phyloP scores from a whole-genome alignment of 2,888 invertebrate genomes.

The Alviniconcha strummeri region DNA sequence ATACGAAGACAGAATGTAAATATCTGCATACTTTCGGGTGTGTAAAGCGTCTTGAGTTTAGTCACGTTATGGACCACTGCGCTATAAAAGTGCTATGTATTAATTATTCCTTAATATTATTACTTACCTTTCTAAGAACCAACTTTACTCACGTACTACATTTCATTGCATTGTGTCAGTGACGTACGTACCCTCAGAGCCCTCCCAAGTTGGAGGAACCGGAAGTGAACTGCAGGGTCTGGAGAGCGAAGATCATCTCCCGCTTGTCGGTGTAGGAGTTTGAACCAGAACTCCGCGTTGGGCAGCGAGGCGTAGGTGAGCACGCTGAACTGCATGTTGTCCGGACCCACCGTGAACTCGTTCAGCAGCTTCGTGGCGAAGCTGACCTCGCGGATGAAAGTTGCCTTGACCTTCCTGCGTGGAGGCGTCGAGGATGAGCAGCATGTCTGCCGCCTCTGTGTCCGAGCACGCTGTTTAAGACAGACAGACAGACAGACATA shows the following conservation, averaged over 20 bases:
- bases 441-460: conserved; percentile 53
- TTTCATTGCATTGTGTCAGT: no score
- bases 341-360: conserved; percentile 48
- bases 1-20: no score
- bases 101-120: no score
- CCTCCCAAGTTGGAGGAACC: conserved; percentile 25
- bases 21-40: no score
- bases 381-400: conserved; percentile 53
- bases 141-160: no score
- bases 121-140: no score
- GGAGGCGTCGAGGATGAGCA: conserved; percentile 53
- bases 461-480: conserved; percentile 42
- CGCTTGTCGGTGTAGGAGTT: conserved; percentile 48
- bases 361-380: conserved; percentile 49
- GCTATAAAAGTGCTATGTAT: no score
- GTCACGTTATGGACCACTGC: no score
- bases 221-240: conserved; percentile 13
- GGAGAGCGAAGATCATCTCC: conserved; percentile 45
- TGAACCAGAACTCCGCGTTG: conserved; percentile 52
- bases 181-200: conserved; percentile 25
- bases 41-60: no score
- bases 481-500: not conserved
- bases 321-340: conserved; percentile 52
- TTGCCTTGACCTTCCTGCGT: conserved; percentile 48
- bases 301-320: conserved; percentile 51